These are phyloP conservation scores for Apis mellifera DNA, from an alignment of 1,140 invertebrate genomes.

Conservation along the genomic window DNA sequence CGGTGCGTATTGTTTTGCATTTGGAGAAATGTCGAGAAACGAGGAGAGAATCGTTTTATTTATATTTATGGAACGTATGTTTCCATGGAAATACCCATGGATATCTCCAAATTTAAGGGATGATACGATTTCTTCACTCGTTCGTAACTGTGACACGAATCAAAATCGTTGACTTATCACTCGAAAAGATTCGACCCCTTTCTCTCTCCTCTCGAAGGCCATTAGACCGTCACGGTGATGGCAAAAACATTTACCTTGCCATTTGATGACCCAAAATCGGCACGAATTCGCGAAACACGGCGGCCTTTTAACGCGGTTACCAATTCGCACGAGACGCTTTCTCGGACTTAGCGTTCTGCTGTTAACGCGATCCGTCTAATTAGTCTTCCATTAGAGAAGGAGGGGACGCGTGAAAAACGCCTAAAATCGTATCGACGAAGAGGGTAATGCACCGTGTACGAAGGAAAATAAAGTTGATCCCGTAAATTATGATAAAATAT, in stretches of 20 bases:
- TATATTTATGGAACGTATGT: too few species aligned
- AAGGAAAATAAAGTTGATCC: too few species aligned
- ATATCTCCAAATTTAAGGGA: too few species aligned
- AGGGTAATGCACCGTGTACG: not conserved
- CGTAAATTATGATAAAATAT: too few species aligned
- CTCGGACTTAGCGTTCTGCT: constrained; percentile 32
- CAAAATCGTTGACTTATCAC: too few species aligned
- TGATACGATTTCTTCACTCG: too few species aligned
- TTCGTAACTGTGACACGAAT: too few species aligned
- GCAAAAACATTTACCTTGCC: constrained; percentile 50
- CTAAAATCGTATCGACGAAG: constrained; percentile 12
- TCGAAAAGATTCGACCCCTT: not conserved
- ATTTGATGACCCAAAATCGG: constrained; percentile 47
- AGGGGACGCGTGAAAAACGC: constrained; percentile 8
- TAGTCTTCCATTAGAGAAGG: not conserved
- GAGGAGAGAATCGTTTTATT: too few species aligned
- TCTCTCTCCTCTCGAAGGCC: constrained; percentile 30
- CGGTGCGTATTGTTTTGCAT: too few species aligned
- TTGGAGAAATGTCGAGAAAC: too few species aligned
- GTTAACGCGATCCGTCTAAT: constrained; percentile 28
- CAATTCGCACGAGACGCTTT: constrained; percentile 45
- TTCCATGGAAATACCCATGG: too few species aligned
- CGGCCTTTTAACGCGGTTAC: not conserved
- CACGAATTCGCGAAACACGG: not conserved
- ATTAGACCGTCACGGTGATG: constrained; percentile 59